Percentiles rank a stretch among this genome's conserved stretches.
These are phyloP conservation scores for Leucophora obtusa DNA, from an alignment of 2,888 invertebrate species.

Conservation along the genomic window DNA sequence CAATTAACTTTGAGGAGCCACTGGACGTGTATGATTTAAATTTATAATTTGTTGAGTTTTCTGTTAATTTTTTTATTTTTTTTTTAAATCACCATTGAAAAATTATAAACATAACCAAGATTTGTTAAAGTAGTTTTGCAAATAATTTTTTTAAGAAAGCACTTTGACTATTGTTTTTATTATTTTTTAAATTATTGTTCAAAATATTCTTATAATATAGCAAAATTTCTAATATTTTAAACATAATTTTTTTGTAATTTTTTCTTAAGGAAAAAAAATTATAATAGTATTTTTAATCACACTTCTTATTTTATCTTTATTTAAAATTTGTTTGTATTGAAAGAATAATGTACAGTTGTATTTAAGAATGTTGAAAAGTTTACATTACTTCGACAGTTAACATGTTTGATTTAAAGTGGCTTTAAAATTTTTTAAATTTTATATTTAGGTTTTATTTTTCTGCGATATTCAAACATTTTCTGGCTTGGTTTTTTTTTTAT, in stretches of 20 bases:
- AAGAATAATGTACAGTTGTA: not conserved
- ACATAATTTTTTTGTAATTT: not conserved
- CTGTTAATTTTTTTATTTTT: conserved; percentile 53
- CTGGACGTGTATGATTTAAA: conserved; percentile 74
- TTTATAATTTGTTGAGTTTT: conserved; percentile 53
- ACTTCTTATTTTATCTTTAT: conserved; percentile 21
- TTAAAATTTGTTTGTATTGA: conserved; percentile 60
- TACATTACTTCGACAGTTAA: too few species aligned
- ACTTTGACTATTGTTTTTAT: conserved; percentile 62
- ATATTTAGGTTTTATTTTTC: not conserved
- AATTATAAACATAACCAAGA: not conserved
- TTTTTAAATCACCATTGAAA: conserved; percentile 29
- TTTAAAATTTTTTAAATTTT: not conserved
- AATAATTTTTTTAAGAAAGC: conserved; percentile 31
- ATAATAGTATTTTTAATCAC: conserved; percentile 18
- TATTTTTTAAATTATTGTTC: not conserved
- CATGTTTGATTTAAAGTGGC: too few species aligned
- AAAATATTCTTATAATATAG: too few species aligned
- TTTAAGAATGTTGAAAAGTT: too few species aligned
- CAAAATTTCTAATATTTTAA: not conserved
- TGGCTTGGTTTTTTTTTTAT: conserved; percentile 58
- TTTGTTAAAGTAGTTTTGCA: conserved; percentile 36
- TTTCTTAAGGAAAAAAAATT: not conserved
- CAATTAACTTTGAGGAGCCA: conserved; percentile 72
- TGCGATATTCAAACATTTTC: not conserved